phyloP scores from a whole-genome alignment of 2,113 vertebrate genomes.

The Tauraco erythrolophus region DNA sequence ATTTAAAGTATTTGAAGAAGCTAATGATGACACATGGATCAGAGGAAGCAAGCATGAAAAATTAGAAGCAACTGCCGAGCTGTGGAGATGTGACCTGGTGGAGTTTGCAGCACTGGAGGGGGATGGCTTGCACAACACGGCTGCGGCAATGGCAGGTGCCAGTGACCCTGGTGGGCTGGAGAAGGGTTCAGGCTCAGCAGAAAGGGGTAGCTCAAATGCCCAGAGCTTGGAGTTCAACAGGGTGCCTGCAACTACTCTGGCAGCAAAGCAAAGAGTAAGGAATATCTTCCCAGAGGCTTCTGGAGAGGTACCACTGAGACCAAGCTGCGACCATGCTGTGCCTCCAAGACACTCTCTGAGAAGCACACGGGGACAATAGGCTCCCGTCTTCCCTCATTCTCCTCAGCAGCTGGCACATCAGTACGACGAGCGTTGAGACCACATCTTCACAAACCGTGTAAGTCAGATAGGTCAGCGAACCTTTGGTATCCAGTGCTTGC shows the following conservation, averaged over 20 bases:
- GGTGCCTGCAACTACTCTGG: not conserved
- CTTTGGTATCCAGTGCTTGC: not conserved
- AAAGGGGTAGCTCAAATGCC: too few relatives aligned
- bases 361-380: fast-evolving
- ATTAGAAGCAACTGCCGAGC: not conserved
- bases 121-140: not conserved
- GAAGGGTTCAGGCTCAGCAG: not conserved
- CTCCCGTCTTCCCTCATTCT: not conserved
- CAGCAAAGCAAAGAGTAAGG: not conserved
- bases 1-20: not conserved
- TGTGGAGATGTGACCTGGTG: not conserved
- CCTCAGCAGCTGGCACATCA: too few relatives aligned
- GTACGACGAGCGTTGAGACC: fast-evolving
- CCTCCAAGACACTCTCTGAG: not conserved
- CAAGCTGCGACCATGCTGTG: fast-evolving
- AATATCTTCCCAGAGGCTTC: not conserved
- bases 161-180: fast-evolving
- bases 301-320: not conserved
- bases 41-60: not conserved
- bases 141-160: fast-evolving
- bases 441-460: not conserved
- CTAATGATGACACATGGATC: not conserved
- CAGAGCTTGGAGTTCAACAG: not conserved
- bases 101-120: fast-evolving
- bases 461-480: not conserved